Evolutionary conservation across 1,140 invertebrate genomes (phyloP).

Genomic region (Zaprionus tsacasi): DNA sequence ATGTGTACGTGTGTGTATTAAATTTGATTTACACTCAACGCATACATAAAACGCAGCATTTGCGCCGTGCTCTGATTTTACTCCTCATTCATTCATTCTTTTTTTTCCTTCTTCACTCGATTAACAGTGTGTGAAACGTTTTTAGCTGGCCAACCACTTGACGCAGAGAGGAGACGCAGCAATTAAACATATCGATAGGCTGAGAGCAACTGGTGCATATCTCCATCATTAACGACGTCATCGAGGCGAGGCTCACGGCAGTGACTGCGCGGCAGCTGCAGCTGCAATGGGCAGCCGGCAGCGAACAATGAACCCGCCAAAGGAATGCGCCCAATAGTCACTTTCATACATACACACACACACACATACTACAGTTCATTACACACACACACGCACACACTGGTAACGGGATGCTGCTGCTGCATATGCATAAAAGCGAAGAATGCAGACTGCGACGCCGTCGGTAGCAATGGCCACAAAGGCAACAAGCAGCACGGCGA

Average conservation of each 20-base stretch:
- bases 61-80: conserved; percentile 5
- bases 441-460: conserved; percentile 9
- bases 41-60: background rate
- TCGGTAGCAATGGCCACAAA: conserved; percentile 24
- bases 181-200: conserved; percentile 30
- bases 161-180: background rate
- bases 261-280: conserved; percentile 19
- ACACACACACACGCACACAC: conserved; percentile 3
- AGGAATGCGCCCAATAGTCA: conserved; percentile 29
- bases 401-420: background rate
- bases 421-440: conserved; percentile 12
- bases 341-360: background rate
- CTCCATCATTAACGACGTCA: conserved; percentile 14
- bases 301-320: conserved; percentile 56
- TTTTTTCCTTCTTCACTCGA: background rate
- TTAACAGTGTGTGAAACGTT: conserved; percentile 2
- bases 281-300: conserved; percentile 20
- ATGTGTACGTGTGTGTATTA: conserved; percentile 10
- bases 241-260: conserved; percentile 5
- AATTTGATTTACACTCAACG: background rate
- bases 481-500: conserved; percentile 1
- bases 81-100: background rate
- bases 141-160: background rate
- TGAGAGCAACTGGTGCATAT: conserved; percentile 43
- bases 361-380: background rate